phyloP scores from a whole-genome alignment of 2,888 invertebrate species.

The Automeris io region DNA sequence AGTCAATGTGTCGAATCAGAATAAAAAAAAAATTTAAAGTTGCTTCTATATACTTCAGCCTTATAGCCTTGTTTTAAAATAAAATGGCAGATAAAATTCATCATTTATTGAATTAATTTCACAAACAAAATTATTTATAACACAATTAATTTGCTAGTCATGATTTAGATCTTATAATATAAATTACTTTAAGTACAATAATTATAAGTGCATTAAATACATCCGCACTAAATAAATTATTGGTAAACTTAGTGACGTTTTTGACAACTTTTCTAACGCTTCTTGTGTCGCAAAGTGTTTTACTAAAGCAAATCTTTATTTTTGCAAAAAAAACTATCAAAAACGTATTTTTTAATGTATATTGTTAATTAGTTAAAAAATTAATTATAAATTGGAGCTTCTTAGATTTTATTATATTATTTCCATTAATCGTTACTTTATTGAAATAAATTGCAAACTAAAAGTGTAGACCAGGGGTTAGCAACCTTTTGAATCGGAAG shows the following conservation, averaged over 20 bases:
- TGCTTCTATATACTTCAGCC: not conserved
- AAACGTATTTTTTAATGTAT: not conserved
- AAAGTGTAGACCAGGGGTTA: too few relatives aligned
- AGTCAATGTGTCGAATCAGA: too few relatives aligned
- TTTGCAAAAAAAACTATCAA: not conserved
- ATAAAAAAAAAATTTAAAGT: too few relatives aligned
- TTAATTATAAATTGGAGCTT: slow-evolving; percentile 5
- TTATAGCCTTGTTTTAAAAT: not conserved
- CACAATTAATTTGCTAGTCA: slow-evolving; percentile 57
- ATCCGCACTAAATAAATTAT: slow-evolving; percentile 13
- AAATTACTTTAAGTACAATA: slow-evolving; percentile 45
- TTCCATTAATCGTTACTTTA: too few relatives aligned
- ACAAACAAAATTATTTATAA: slow-evolving; percentile 54
- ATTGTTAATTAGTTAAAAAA: not conserved
- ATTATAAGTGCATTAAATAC: slow-evolving; percentile 12
- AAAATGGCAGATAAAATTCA: slow-evolving; percentile 34
- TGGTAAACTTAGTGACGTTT: slow-evolving; percentile 11
- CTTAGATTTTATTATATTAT: slow-evolving; percentile 8
- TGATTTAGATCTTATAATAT: slow-evolving; percentile 52
- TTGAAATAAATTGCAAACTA: too few relatives aligned
- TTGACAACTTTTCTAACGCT: not conserved
- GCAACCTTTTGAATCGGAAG: too few relatives aligned
- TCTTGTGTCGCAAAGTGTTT: not conserved
- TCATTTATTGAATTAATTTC: slow-evolving; percentile 62
- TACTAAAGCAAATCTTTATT: not conserved